Conservation (phyloP, 2,888 invertebrate species). For the Tenthredo livida region DNA sequence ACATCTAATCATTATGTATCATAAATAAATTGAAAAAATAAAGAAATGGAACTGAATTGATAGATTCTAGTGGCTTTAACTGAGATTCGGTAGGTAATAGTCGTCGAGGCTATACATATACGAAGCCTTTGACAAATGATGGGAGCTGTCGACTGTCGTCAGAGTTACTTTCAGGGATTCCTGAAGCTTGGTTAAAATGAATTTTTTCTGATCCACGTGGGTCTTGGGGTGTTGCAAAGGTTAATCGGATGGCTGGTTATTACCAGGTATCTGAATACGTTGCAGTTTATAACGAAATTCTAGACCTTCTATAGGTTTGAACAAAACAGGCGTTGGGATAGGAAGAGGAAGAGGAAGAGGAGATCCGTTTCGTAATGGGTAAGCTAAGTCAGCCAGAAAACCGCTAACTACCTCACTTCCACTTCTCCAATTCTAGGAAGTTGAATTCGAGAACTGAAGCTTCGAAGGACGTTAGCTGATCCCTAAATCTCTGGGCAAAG, state of each 20-base stretch:
- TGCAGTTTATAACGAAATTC: neutral
- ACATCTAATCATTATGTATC: neutral
- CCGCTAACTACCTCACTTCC: conserved; percentile 36
- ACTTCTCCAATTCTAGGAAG: neutral
- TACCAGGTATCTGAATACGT: neutral
- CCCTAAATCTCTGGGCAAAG: conserved; percentile 39
- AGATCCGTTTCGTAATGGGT: conserved; percentile 11
- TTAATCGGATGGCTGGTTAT: neutral
- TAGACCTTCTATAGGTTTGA: neutral
- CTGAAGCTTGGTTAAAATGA: neutral
- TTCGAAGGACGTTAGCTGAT: conserved; percentile 48
- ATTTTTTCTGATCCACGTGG: neutral
- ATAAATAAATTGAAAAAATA: neutral
- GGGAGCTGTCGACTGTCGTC: conserved; percentile 6
- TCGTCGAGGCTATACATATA: neutral
- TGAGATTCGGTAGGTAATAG: neutral
- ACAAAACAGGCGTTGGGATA: neutral
- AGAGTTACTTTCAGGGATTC: neutral
- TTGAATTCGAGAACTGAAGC: conserved; percentile 33
- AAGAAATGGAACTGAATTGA: neutral
- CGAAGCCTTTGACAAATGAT: conserved; percentile 11
- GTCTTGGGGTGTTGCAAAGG: neutral
- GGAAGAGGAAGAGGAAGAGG: neutral
- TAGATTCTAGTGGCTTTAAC: neutral
- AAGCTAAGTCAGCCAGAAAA: conserved; percentile 37